A percentile compares a stretch with the other conserved stretches of the same genome.
Evolutionary conservation across 23 tunicate genomes (phyloP).

Genomic region (Trididemnum miniatum): DNA sequence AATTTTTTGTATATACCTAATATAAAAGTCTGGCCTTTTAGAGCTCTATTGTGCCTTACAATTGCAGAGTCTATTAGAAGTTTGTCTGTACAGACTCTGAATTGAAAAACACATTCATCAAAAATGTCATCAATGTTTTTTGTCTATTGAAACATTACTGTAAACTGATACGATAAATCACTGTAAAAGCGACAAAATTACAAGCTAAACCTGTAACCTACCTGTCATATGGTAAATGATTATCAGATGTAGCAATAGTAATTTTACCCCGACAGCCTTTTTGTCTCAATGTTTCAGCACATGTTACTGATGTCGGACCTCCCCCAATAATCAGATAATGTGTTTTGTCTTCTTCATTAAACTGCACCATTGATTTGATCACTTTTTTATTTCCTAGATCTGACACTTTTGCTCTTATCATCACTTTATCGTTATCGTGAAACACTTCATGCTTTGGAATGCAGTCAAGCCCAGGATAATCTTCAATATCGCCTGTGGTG

Average conservation of each 20-base stretch:
- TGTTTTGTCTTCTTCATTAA: slow-evolving; percentile 20
- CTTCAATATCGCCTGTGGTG: slow-evolving; percentile 89
- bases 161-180: too few species aligned
- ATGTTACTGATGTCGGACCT: slow-evolving; percentile 79
- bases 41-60: too few species aligned
- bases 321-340: slow-evolving; percentile 83
- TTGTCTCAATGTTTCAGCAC: slow-evolving; percentile 89
- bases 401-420: slow-evolving; percentile 55
- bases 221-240: slow-evolving; percentile 88
- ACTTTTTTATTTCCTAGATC: slow-evolving; percentile 34
- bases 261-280: slow-evolving; percentile 65
- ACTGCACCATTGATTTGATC: slow-evolving; percentile 42
- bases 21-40: too few species aligned
- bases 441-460: slow-evolving; percentile 70
- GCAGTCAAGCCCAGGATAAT: slow-evolving; percentile 90
- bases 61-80: too few species aligned
- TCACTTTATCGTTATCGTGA: slow-evolving; percentile 50
- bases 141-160: too few species aligned
- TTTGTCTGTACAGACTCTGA: too few species aligned
- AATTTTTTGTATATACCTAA: too few species aligned
- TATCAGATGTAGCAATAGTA: slow-evolving; percentile 59
- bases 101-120: too few species aligned
- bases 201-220: slow-evolving; percentile 9
- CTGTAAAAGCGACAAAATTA: too few species aligned
- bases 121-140: too few species aligned